A percentile compares a stretch with the other conserved stretches of the same genome.
phyloP scores from a whole-genome alignment of 2,113 vertebrate genomes.

The Brienomyrus brachyistius region DNA sequence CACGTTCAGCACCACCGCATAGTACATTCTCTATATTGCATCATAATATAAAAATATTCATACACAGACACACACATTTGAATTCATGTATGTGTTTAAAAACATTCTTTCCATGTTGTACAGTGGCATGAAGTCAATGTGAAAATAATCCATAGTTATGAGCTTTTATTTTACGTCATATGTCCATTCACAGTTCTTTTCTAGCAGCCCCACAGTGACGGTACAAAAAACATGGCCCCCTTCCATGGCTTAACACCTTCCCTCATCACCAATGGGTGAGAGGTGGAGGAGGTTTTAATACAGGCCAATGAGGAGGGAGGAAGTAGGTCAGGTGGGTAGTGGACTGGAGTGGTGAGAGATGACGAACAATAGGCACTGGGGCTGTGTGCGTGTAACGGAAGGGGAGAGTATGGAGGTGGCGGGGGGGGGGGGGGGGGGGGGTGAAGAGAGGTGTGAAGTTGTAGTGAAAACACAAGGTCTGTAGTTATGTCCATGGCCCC shows the following conservation, averaged over 20 bases:
- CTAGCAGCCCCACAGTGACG: slow-evolving; percentile 54
- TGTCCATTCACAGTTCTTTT: slow-evolving; percentile 56
- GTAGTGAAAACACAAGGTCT: not conserved
- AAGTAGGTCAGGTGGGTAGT: not conserved
- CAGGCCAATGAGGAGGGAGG: not conserved
- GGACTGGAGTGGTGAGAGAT: not conserved
- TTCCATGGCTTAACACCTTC: not conserved
- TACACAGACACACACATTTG: slow-evolving; percentile 34
- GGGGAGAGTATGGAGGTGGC: not conserved
- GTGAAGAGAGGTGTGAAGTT: not conserved
- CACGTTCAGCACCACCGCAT: slow-evolving; percentile 68
- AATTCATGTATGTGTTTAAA: slow-evolving; percentile 38
- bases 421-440: not conserved
- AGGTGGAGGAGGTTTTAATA: not conserved
- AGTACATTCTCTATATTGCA: slow-evolving; percentile 73
- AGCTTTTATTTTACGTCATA: slow-evolving; percentile 25
- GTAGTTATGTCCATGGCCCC: not conserved
- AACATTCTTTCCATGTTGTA: slow-evolving; percentile 65
- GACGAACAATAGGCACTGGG: slow-evolving; percentile 15
- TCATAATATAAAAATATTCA: slow-evolving; percentile 73
- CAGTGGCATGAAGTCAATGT: slow-evolving; percentile 62
- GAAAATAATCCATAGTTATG: slow-evolving; percentile 43
- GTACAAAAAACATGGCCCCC: slow-evolving; percentile 27
- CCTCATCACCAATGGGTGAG: not conserved
- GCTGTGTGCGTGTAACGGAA: slow-evolving; percentile 29